phyloP scores from a whole-genome alignment of 2,888 invertebrate genomes.

The Dasypolia templi region DNA sequence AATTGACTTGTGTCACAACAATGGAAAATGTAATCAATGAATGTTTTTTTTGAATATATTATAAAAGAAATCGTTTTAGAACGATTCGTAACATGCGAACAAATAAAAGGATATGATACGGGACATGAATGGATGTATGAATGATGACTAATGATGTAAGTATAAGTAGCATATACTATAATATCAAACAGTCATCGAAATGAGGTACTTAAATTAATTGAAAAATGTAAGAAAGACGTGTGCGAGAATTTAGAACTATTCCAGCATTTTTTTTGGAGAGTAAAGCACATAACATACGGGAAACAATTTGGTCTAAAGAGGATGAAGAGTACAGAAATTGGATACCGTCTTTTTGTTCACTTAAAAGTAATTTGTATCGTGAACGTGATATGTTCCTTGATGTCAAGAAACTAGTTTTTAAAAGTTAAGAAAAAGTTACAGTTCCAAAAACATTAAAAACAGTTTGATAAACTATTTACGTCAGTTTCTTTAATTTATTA shows the following conservation, averaged over 20 bases:
- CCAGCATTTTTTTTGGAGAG: neutral
- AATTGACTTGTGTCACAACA: too few relatives aligned
- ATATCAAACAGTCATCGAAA: too few relatives aligned
- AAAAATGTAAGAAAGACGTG: neutral
- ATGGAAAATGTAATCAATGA: too few relatives aligned
- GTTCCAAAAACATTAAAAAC: neutral
- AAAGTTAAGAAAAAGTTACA: neutral
- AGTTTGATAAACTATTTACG: neutral
- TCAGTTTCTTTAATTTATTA: neutral
- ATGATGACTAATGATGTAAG: too few relatives aligned
- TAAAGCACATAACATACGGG: constrained; percentile 1
- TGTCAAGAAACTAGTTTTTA: constrained; percentile 9
- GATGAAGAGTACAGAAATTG: constrained; percentile 4
- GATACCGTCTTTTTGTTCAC: constrained; percentile 2
- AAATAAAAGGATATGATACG: too few relatives aligned
- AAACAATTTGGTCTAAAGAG: constrained; percentile 5
- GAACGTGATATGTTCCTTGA: constrained; percentile 5
- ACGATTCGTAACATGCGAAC: too few relatives aligned
- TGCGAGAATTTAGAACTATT: neutral
- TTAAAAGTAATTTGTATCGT: constrained; percentile 9
- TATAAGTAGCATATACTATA: too few relatives aligned
- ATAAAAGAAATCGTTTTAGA: too few relatives aligned
- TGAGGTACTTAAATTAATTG: too few relatives aligned
- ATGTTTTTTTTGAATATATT: too few relatives aligned
- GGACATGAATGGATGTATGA: too few relatives aligned